Conservation (phyloP, 2,113 vertebrate species). For the Callipepla squamata region DNA sequence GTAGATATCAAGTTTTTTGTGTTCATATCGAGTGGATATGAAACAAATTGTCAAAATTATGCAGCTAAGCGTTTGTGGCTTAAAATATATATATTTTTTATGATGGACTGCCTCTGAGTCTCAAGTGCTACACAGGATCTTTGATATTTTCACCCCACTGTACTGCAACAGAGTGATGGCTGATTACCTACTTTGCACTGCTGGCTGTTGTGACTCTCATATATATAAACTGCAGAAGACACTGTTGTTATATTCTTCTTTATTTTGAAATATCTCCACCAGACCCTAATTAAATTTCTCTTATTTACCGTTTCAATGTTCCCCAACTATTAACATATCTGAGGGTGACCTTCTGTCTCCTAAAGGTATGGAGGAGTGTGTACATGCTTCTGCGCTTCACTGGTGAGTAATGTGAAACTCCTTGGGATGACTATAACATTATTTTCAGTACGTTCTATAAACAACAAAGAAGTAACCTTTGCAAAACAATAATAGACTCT, state of each 20-base stretch:
- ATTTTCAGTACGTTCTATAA: not conserved
- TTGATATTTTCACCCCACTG: not conserved
- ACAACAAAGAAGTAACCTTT: not conserved
- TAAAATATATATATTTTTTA: not conserved
- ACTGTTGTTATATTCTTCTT: not conserved
- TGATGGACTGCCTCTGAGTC: not conserved
- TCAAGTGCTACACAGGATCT: not conserved
- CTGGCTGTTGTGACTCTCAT: conserved; percentile 14
- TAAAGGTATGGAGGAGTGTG: not conserved
- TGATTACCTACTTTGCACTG: conserved; percentile 13
- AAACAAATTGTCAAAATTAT: conserved; percentile 53
- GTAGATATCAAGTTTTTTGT: not conserved
- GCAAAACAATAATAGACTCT: not conserved
- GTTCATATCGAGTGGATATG: conserved; percentile 1
- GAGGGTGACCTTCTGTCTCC: not conserved
- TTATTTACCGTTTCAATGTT: not conserved
- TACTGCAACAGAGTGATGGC: not conserved
- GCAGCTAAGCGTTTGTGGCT: not conserved
- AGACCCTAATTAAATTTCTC: not conserved
- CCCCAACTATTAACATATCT: not conserved
- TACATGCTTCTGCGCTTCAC: not conserved
- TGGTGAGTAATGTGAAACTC: not conserved
- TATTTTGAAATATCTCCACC: not conserved
- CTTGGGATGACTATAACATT: not conserved
- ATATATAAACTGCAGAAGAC: not conserved